Evolutionary conservation across 2,113 vertebrate species (phyloP), one percentile per base, ranked within the genome.

Genomic region (Steatornis caripensis): DNA sequence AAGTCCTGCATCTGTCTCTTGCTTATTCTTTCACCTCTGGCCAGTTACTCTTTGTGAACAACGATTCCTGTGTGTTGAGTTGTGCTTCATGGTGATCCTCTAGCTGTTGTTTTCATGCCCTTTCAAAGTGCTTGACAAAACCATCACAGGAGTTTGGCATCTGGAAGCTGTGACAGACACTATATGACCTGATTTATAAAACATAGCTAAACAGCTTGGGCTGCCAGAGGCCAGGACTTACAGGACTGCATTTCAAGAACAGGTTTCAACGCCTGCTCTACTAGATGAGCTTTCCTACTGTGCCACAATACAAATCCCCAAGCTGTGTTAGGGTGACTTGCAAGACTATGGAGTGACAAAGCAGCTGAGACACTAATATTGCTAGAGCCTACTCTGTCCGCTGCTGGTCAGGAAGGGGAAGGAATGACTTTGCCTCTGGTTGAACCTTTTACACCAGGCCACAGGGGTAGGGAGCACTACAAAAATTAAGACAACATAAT

Each of bases 181-280:
- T 13, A 64, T 70, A 76, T 71, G 78, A 96, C 68, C 79, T 14
- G 23, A 87, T 71, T 74, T 88, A 90, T 90, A 88, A 96, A 95
- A 88, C 71, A 84, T 37, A 94, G 74, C 86, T 82, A 83, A 97
- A 95, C 93, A 93, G 62, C 65, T 83, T 48, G 27, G 26, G 71
- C 90, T 97, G 95, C 87, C 89, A 94, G 84, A 76, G 91, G 82
- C 74, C 92, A 91, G 87, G 62, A 90, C 87, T 90, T 92, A 92
- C 16, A 93, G 81, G 24, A 45, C 23, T 46, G n/a, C 1, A 0
- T 91, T 77, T 84, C 58, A n/a, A 51, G 74, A 95, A 41, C 0
- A 1, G 80, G n/a, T 29, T 84, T 82, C 58, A 6, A 17, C 0
- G 51, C 53, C 69, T 43, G 11, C 60, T 91, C 51, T 74, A 49